Evolutionary conservation across 2,797 vertebrate genomes (phyloP), one percentile per base, ranked within the genome.

Genomic region (Gymnoscopelus microlampas): DNA sequence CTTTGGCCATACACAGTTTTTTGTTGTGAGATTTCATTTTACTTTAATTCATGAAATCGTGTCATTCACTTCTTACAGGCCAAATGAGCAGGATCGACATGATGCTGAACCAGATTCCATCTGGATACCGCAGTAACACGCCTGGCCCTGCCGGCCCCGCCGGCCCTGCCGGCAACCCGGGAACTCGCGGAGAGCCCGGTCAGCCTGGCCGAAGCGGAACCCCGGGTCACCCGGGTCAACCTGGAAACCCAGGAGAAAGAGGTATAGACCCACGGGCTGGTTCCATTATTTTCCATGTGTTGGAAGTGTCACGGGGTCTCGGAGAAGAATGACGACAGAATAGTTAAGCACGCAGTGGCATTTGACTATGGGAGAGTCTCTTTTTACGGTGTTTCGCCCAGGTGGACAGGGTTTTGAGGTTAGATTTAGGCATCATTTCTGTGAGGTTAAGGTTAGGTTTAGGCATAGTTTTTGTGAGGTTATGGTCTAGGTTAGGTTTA

Each of bases 41-140:
- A 1, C 26, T 29, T 29, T 29, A 44, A 44, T 44, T 10, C 39
- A 44, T 44, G 39, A 8, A 9, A 44, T 10, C 9, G 3, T 8
- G 39, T 9, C 39, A 10, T 55, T 62, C 3, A 60, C 60, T 7
- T 51, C 51, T 69, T 62, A 7, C 85, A 99, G 98, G 94, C 87
- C 97, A 99, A 90, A 99, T 99, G 97, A 96, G 89, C 87, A 94
- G 97, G 86, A 95, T 99, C 68, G 96, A 97, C 82, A 94, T 94
- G 85, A 95, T 99, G 95, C 80, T 99, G 87, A 99, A 99, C 90
- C 98, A 99, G 93, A 98, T 99, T 87, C 98, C 98, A 0, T 97
- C 96, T 0, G 96, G 97, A 82, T 96, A 98, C 88, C 95, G 96
- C 39, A 96, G 96, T 74, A 97, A 96, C 86, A 93, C 89, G 66